Evolutionary conservation across 1,140 invertebrate species (phyloP), one percentile per base, ranked within the genome.

Genomic region (Drosophila sucinea): DNA sequence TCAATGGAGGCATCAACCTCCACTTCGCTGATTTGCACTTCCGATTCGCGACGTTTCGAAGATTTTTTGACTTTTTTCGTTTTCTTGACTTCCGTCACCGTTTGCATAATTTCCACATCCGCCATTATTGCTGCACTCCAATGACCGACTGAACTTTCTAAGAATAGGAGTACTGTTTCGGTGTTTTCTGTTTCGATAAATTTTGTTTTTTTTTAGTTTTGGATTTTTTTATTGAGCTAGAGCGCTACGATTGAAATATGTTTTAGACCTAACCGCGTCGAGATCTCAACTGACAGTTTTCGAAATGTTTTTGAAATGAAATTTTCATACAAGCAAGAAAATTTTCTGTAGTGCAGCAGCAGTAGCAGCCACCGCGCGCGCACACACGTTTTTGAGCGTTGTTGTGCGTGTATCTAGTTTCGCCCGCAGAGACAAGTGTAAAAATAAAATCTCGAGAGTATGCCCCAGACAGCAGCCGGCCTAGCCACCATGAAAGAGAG

Each of bases 11-110:
- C 95, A 90, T 96, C 95, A 91, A 96, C 93, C 91, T 96, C 95
- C 91, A 96, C 93, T 91, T 97, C 96, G 79, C 95, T 96, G 93
- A 96, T 96, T 92, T 95, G 96, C 92, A 96, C 95, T 92, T 97
- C 96, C 78, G 95, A 95, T 92, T 96, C 96, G 92, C 96, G 94
- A 91, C 96, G 95, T 92, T 96, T 96, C 70, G 95, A 96, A 80
- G 95, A 94, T 93, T 97, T 97, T 94, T 97, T 97, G 93, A 96
- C 96, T 95, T 97, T 97, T 93, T 96, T 96, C 92, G 96, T 96
- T 90, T 95, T 94, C 93, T 97, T 97, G 92, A 96, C 95, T 94
- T 96, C 96, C 79, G 96, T 96, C 86, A 95, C 95, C 92, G 95
- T 96, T 93, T 96, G 96, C 94, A 96, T 95, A 70, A 95, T 95